A percentile compares a stretch with the other conserved stretches of the same genome.
Conservation (phyloP, 2,888 invertebrate genomes). For the Laothoe populi region DNA sequence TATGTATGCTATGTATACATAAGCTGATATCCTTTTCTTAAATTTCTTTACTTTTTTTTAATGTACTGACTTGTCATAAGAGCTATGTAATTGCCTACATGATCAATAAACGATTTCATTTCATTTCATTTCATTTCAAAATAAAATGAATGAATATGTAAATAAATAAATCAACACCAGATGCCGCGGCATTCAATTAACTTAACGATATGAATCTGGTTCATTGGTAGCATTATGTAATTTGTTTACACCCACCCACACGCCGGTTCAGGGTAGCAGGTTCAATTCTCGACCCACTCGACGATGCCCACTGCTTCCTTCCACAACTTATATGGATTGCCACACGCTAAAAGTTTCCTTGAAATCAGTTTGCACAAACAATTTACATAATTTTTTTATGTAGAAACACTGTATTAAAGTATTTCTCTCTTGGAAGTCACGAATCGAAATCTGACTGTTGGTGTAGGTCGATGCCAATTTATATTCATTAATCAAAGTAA, state of each 20-base stretch:
- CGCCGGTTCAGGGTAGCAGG: constrained; percentile 53
- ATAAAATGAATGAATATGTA: too few relatives aligned
- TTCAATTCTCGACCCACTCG: constrained; percentile 57
- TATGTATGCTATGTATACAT: too few relatives aligned
- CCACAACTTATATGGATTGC: constrained; percentile 52
- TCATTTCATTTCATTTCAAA: too few relatives aligned
- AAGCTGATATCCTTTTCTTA: too few relatives aligned
- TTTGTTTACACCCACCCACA: constrained; percentile 56
- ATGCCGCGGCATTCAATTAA: constrained; percentile 6
- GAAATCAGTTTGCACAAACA: constrained; percentile 48
- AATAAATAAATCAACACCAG: neutral
- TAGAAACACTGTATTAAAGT: constrained; percentile 23
- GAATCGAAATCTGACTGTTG: neutral
- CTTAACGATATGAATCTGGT: constrained; percentile 22
- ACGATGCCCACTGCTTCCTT: constrained; percentile 59
- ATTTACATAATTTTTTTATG: constrained; percentile 34
- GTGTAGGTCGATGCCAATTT: constrained; percentile 2
- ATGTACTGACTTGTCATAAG: too few relatives aligned
- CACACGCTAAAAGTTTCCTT: constrained; percentile 46
- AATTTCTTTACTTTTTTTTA: too few relatives aligned
- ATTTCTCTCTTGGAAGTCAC: constrained; percentile 12
- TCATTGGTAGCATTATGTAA: constrained; percentile 54
- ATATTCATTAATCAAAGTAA: neutral
- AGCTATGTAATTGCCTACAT: too few relatives aligned
- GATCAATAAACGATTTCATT: too few relatives aligned